Percentiles rank a stretch among this genome's conserved stretches.
Evolutionary conservation across 1,140 invertebrate genomes (phyloP).

Genomic region (Psilanteris sp.): DNA sequence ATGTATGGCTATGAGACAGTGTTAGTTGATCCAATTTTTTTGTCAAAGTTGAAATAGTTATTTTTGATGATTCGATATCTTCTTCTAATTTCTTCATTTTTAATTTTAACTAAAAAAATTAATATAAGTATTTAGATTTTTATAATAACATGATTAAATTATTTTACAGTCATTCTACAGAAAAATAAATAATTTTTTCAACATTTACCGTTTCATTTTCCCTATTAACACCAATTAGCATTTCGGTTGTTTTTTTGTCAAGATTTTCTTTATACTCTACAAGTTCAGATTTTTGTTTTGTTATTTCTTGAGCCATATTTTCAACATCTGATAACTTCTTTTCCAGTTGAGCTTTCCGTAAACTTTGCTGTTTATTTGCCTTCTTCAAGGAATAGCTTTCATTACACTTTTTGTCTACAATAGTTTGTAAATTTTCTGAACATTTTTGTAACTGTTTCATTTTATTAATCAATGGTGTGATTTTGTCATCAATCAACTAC

Average conservation of each 20-base stretch:
- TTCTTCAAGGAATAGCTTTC: slow-evolving; percentile 70
- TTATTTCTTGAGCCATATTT: slow-evolving; percentile 78
- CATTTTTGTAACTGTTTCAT: slow-evolving; percentile 67
- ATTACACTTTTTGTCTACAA: slow-evolving; percentile 68
- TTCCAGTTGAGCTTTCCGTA: slow-evolving; percentile 72
- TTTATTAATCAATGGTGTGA: slow-evolving; percentile 68
- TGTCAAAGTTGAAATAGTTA: slow-evolving; percentile 69
- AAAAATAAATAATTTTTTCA: too few relatives aligned
- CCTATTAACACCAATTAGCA: slow-evolving; percentile 68
- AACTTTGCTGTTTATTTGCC: slow-evolving; percentile 68
- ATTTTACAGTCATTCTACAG: too few relatives aligned
- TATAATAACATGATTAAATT: too few relatives aligned
- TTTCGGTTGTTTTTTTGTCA: slow-evolving; percentile 71
- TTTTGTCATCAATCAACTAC: slow-evolving; percentile 70
- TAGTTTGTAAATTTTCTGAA: slow-evolving; percentile 70
- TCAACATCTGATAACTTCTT: slow-evolving; percentile 80
- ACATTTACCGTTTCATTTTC: slow-evolving; percentile 72
- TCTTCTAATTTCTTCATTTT: slow-evolving; percentile 75
- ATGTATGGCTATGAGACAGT: slow-evolving; percentile 82
- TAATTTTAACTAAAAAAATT: slow-evolving; percentile 28
- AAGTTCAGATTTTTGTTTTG: slow-evolving; percentile 78
- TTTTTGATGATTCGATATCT: slow-evolving; percentile 71
- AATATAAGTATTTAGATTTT: too few relatives aligned
- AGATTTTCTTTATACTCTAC: slow-evolving; percentile 73
- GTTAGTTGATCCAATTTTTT: slow-evolving; percentile 78